Evolutionary conservation across 2,888 invertebrate genomes (phyloP), one percentile per base, ranked within the genome.

Genomic region (Epirrhoe tristata): DNA sequence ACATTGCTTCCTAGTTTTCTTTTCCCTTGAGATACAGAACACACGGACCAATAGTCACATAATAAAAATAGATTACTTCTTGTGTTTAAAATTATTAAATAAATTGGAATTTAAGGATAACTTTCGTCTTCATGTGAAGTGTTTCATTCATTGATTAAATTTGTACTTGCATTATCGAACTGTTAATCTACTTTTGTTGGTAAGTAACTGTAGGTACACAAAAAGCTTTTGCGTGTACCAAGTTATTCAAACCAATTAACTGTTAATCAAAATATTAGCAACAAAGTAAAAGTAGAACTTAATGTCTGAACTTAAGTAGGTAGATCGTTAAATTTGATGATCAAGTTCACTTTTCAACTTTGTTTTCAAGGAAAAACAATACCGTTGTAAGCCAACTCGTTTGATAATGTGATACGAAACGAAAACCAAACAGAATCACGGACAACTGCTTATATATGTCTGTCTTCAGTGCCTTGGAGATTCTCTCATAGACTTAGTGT

Each of bases 241-340:
- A 74, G 62, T 60, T 75, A 75, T 77, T 74, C 68, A 70, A 62
- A 68, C 64, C 69, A 60, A 67, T 71, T 77, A 73, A 75, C 62
- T 64, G 71, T 73, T 79, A 74, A 78, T 80, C 68, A 77, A 78
- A 81, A 79, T 80, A 80, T 80, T 74, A 77, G 68, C 72, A 73
- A 73, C 77, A 77, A 74, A 74, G 76, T 83, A 78, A 82, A 83
- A 84, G 80, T 71, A 77, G 78, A 77, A 74, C 81, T 81, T 81
- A 81, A 85, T 78, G 80, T 78, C 73, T 79, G 77, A 86, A 87
- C 77, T 88, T 78, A 79, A 82, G 79, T 85, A 75, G 81, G 74
- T 78, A 79, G 82, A 79, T 85, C 75, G 82, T 86, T 85, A 85
- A 85, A 86, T 84, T 88, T 85, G 82, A 84, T 82, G 85, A 86